Base-by-base conservation (phyloP, 2,888 invertebrate species). In the Hypomecis atomaria region DNA sequence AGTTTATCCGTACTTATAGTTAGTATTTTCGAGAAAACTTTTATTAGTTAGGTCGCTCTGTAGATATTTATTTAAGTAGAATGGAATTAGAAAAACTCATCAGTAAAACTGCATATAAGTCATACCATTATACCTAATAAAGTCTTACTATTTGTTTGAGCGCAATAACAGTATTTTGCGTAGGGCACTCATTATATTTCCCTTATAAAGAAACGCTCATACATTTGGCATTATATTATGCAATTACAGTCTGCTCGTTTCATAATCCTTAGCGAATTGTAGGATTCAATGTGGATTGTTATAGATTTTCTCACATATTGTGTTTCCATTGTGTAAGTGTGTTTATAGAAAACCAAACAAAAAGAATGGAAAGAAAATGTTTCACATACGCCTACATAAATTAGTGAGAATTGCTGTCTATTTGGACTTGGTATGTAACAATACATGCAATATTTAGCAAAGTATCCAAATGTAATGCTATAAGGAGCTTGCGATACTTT, bases 171-270 rank as follows among this genome's bases (percentile, higher is more conserved):
- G 54, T 7, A 34, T 55, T 66, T 60, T 66, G 68, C 77, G 77
- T 78, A 76, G 76, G 76, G 71, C 58, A 73, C 64, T 67, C 66
- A 79, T 81, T 76, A 77, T 72, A 69, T 65, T 50, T 13, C 47
- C 74, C 74, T 55, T 73, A 73, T 75, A 72, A 60, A 74, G 75
- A 69, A 52, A 23, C 23, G 3, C 3, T 23, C 34, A 40, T 33
- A 69, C 65, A 68, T 69, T 67, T 73, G 73, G 71, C 75, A 77
- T 67, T 70, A 73, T 33, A 13, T 6, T 13, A 3, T 47, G 10
- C 75, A 73, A 62, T 23, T 43, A 38, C 45, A 53, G 36, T 57
- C 4, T 74, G 68, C 72, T 54, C 66, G 67, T 76, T 75, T 73
- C 74, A 69, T 72, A 76, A 75, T 65, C 68, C 68, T 71, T 77